Base-by-base conservation (phyloP, 2,888 invertebrate genomes). In the Cotesia congregata region DNA sequence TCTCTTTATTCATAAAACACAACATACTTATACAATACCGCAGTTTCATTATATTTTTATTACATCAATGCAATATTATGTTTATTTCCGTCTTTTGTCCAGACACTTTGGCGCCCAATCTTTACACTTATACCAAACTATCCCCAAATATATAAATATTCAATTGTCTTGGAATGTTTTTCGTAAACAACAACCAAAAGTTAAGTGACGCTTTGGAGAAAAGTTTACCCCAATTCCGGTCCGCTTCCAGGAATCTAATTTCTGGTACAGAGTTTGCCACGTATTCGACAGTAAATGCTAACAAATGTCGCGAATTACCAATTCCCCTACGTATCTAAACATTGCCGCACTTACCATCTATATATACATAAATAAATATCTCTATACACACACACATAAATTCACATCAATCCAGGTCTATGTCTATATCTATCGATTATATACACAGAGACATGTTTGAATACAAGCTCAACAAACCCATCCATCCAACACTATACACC, bases 291-390 rank as follows among this genome's bases (percentile, higher is more conserved):
- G 82, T 83, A 84, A 83, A 82, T 75, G 79, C 78, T 82, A 85
- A 84, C 85, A 86, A 86, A 85, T 84, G 85, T 84, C 83, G 83
- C 83, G 85, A 86, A 86, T 86, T 85, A 86, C 83, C 82, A 83
- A 86, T 85, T 85, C 83, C 84, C 84, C 82, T 61, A 61, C 67
- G 68, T 77, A 77, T 76, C 77, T 76, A 80, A 80, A 81, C 79
- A 80, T 76, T 41, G 69, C 75, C 72, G 40, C 74, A 38, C 72
- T 15, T 72, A 72, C 72, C 59, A 40, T 20, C 70, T 15, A 39
- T 41, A 38, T 41, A 75, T 59, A 68, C 59, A 73, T 67, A 61
- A 20, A 72, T 61, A 73, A 68, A 64, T 65, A 67, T 30, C 30
- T 30, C 30, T 41, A 68, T 59, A 15, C 20, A 7, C 60, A 40